A percentile compares a stretch with the other conserved stretches of the same genome.
phyloP scores from a whole-genome alignment of 2,113 vertebrate genomes.

The Aptenodytes patagonicus region DNA sequence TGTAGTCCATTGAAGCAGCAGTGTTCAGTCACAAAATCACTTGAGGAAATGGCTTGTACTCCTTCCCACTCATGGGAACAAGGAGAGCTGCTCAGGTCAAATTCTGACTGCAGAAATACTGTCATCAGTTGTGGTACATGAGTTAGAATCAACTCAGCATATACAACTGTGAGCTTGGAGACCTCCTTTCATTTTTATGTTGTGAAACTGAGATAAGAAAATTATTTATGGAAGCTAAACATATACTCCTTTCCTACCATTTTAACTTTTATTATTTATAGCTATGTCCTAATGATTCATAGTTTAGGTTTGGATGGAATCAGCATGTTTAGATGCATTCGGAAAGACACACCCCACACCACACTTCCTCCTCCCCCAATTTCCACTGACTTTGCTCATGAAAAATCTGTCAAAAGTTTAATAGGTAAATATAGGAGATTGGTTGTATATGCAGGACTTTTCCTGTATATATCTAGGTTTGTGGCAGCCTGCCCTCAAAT shows the following conservation, averaged over 20 bases:
- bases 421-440: background rate
- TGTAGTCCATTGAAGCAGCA: background rate
- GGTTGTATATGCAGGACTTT: background rate
- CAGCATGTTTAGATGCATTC: background rate
- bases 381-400: background rate
- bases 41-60: background rate
- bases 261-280: background rate
- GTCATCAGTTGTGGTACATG: background rate
- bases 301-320: background rate
- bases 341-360: background rate
- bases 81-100: background rate
- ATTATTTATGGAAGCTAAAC: background rate
- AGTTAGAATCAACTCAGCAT: background rate
- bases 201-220: background rate
- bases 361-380: fast-evolving
- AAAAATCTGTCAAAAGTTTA: background rate
- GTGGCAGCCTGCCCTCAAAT: background rate
- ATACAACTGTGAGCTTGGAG: background rate
- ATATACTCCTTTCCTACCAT: background rate
- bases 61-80: background rate
- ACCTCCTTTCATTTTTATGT: background rate
- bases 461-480: background rate
- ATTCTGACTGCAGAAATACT: background rate
- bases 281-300: background rate
- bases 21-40: background rate